Percentiles rank a stretch among this genome's conserved stretches.
These are phyloP conservation scores for Girardinichthys multiradiatus DNA, from an alignment of 2,113 vertebrate species.

Conservation along the genomic window DNA sequence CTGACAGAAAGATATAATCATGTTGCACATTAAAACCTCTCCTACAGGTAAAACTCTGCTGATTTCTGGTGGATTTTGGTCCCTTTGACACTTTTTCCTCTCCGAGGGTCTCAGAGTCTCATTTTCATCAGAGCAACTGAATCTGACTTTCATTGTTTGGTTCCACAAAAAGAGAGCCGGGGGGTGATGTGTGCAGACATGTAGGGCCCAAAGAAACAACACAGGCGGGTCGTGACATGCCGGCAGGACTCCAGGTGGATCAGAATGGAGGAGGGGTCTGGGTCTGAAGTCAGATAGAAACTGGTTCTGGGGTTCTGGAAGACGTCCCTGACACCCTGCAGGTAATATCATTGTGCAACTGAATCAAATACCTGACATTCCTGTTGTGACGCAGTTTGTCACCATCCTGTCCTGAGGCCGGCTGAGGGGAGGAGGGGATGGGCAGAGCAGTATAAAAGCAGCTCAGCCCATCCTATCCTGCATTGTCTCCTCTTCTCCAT, in stretches of 20 bases:
- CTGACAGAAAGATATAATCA: neutral
- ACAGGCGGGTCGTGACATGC: conserved; percentile 26
- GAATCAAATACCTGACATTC: conserved; percentile 7
- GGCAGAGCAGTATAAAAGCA: conserved; percentile 40
- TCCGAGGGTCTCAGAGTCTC: neutral
- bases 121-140: neutral
- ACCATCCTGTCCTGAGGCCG: neutral
- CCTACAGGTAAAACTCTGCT: too few species aligned
- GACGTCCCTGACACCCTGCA: neutral
- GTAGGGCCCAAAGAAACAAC: neutral
- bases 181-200: neutral
- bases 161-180: conserved; percentile 11
- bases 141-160: conserved; percentile 16
- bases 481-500: conserved; percentile 43
- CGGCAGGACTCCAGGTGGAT: conserved; percentile 19
- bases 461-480: neutral
- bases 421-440: neutral
- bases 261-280: neutral
- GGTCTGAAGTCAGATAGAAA: neutral
- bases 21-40: too few species aligned
- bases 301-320: neutral
- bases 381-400: conserved; percentile 14
- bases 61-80: neutral
- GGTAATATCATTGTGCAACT: conserved; percentile 1
- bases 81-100: neutral